phyloP scores from a whole-genome alignment of 2,888 invertebrate genomes.

The Agrotis ipsilon region DNA sequence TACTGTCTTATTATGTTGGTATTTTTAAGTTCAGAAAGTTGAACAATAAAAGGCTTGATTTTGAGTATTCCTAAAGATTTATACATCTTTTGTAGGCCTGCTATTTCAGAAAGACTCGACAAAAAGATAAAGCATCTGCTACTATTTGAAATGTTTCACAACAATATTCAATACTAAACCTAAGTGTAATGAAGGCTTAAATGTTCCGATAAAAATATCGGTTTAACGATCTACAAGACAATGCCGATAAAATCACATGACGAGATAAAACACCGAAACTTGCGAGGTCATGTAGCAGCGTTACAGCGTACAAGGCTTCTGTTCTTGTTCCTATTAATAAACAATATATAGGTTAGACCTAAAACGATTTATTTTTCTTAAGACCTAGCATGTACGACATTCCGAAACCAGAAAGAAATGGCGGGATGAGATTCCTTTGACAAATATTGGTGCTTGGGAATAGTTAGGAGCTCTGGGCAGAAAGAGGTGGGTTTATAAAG shows the following conservation, averaged over 20 bases:
- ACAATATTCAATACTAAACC: slow-evolving; percentile 16
- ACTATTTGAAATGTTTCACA: neutral
- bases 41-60: too few species aligned
- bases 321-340: slow-evolving; percentile 22
- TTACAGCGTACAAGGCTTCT: slow-evolving; percentile 41
- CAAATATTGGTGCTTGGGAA: neutral
- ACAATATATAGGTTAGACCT: slow-evolving; percentile 9
- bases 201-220: slow-evolving; percentile 19
- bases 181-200: slow-evolving; percentile 17
- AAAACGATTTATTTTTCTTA: too few species aligned
- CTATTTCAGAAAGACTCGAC: too few species aligned
- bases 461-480: neutral
- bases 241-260: slow-evolving; percentile 47
- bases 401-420: neutral
- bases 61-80: too few species aligned
- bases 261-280: slow-evolving; percentile 47
- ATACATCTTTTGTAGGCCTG: neutral
- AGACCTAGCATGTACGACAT: too few species aligned
- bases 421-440: neutral
- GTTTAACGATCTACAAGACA: slow-evolving; percentile 13
- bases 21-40: too few species aligned
- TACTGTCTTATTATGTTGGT: too few species aligned
- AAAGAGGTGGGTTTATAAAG: neutral
- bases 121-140: slow-evolving; percentile 2
- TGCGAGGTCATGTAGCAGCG: slow-evolving; percentile 42